A percentile compares a stretch with the other conserved stretches of the same genome.
Evolutionary conservation across 2,113 vertebrate genomes (phyloP).

Genomic region (Cyphomyrus plagiostoma): DNA sequence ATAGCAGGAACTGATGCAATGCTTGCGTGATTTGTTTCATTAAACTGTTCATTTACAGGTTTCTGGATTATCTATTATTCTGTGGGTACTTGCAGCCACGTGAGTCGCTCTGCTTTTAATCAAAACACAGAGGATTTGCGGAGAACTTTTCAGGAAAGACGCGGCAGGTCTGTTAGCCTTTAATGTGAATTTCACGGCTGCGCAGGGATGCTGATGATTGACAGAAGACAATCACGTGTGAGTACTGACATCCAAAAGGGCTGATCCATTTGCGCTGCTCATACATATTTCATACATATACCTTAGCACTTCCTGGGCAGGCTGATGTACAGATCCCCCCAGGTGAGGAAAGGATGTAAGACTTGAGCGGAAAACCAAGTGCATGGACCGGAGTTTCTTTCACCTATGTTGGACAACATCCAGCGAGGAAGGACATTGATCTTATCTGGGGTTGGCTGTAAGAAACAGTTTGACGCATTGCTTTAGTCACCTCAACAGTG

Average conservation of each 20-base stretch:
- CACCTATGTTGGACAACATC: background rate
- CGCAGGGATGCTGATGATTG: background rate
- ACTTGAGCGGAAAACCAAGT: background rate
- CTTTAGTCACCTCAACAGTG: background rate
- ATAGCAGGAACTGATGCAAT: background rate
- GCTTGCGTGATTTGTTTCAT: background rate
- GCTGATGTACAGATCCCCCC: background rate
- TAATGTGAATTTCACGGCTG: background rate
- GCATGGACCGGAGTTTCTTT: background rate
- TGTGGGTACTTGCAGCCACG: background rate
- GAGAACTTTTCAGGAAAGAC: no score
- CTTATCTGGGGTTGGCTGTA: background rate
- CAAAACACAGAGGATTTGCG: background rate
- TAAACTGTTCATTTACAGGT: background rate
- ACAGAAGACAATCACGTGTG: background rate
- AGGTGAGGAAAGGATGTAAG: background rate
- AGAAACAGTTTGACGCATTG: background rate
- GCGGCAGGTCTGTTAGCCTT: background rate
- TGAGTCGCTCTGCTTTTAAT: background rate
- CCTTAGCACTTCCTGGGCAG: background rate
- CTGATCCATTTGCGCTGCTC: background rate
- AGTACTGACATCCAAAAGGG: background rate
- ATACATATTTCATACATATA: background rate
- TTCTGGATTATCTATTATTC: background rate
- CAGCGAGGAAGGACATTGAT: background rate